Percentiles rank a stretch among this genome's conserved stretches.
Evolutionary conservation across 2,888 invertebrate species (phyloP).

Genomic region (Sarcophaga subvicina): DNA sequence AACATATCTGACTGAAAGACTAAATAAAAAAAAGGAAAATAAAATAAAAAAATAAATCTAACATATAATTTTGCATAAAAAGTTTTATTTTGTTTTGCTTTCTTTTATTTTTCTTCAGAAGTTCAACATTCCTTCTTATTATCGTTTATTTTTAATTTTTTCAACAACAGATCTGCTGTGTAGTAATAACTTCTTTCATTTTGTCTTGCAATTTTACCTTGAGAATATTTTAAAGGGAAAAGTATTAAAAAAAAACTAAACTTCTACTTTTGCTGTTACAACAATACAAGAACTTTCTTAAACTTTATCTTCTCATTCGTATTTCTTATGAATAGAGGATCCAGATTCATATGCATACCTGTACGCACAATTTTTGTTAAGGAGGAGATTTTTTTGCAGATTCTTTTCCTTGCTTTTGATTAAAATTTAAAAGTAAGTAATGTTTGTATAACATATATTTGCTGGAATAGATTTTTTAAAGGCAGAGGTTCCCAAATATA

Average conservation of each 20-base stretch:
- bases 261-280: background rate
- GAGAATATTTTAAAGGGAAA: background rate
- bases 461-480: background rate
- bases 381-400: no score
- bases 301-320: background rate
- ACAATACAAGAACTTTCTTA: constrained; percentile 11
- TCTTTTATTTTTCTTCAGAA: background rate
- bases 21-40: background rate
- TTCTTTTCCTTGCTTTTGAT: background rate
- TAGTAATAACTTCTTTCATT: background rate
- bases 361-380: background rate
- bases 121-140: constrained; percentile 6
- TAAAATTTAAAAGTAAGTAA: background rate
- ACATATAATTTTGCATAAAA: background rate
- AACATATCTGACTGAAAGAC: background rate
- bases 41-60: background rate
- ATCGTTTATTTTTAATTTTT: background rate
- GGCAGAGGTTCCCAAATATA: background rate
- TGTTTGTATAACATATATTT: background rate
- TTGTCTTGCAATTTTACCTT: background rate
- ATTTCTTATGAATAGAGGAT: no score
- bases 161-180: no score
- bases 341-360: background rate
- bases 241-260: background rate
- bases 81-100: background rate